These are phyloP conservation scores for Lomographa bimaculata DNA, from an alignment of 2,888 invertebrate genomes.

Conservation along the genomic window DNA sequence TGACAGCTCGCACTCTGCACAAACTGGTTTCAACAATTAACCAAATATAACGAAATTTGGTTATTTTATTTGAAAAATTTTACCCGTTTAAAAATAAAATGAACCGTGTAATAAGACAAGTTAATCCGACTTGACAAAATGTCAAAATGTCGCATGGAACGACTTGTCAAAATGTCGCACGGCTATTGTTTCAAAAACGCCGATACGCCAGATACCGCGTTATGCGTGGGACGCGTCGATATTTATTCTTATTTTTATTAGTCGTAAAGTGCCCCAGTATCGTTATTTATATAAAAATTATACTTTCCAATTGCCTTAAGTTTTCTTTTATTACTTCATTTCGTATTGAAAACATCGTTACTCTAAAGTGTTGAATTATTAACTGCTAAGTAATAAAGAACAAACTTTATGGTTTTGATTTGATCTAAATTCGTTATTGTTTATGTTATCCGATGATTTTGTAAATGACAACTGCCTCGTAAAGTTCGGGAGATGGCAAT, in stretches of 20 bases:
- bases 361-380: slow-evolving; percentile 31
- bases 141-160: slow-evolving; percentile 40
- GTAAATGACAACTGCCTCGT: slow-evolving; percentile 17
- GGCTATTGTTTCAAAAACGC: slow-evolving; percentile 40
- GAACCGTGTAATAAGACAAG: slow-evolving; percentile 13
- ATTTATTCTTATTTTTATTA: slow-evolving; percentile 46
- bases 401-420: slow-evolving; percentile 26
- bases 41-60: no score
- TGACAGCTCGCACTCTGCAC: no score
- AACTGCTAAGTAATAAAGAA: slow-evolving; percentile 25
- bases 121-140: slow-evolving; percentile 34
- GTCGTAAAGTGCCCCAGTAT: slow-evolving; percentile 36
- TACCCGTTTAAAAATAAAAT: no score
- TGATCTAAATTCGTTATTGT: slow-evolving; percentile 25
- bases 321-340: slow-evolving; percentile 45
- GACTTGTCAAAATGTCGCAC: slow-evolving; percentile 39
- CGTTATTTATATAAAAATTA: slow-evolving; percentile 39
- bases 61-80: no score
- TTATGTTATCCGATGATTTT: slow-evolving; percentile 19
- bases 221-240: slow-evolving; percentile 45
- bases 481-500: slow-evolving; percentile 10
- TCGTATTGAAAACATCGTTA: slow-evolving; percentile 32
- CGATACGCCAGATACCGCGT: slow-evolving; percentile 17
- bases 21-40: no score
- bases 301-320: slow-evolving; percentile 33